Conservation (phyloP, 2,113 vertebrate genomes). For the Phalacrocorax brasilianus region DNA sequence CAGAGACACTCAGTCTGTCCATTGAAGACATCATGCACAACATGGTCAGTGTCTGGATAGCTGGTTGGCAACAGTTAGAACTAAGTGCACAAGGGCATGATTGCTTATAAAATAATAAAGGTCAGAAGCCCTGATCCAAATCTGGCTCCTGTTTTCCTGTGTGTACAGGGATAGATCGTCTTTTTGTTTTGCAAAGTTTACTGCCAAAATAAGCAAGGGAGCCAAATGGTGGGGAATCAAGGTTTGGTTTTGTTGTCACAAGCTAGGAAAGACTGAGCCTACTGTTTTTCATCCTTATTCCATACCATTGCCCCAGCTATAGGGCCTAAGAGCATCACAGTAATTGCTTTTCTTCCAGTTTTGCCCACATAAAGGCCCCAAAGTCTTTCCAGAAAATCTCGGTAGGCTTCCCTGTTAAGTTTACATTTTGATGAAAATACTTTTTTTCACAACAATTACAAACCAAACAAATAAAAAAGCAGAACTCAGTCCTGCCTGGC, state of each 20-base stretch:
- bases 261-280: background rate
- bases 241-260: background rate
- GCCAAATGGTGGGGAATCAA: background rate
- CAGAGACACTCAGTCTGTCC: background rate
- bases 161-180: background rate
- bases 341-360: background rate
- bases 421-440: background rate
- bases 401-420: background rate
- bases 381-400: background rate
- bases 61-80: background rate
- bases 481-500: background rate
- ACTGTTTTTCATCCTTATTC: background rate
- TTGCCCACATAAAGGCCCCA: background rate
- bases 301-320: background rate
- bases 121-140: background rate
- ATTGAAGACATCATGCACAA: background rate
- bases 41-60: background rate
- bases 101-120: background rate
- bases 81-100: background rate
- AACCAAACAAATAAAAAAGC: background rate
- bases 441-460: background rate
- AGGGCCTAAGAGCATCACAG: background rate
- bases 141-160: background rate
- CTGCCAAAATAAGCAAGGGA: background rate
- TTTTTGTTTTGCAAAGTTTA: background rate